A percentile compares a stretch with the other conserved stretches of the same genome.
Evolutionary conservation across 2,113 vertebrate genomes (phyloP).

Genomic region (Lota lota): DNA sequence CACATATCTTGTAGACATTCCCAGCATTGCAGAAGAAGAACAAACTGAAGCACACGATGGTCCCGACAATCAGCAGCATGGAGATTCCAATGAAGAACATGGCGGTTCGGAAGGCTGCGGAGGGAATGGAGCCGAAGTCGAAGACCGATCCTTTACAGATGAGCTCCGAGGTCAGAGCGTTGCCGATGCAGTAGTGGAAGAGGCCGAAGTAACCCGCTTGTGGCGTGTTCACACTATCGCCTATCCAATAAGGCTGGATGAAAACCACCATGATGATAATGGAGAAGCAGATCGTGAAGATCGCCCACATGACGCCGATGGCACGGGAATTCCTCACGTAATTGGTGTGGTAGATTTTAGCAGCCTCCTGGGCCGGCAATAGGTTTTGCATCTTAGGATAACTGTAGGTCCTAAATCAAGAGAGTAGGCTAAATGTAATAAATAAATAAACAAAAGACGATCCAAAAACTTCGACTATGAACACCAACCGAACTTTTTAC

Average conservation of each 20-base stretch:
- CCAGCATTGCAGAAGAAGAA: conserved; percentile 93
- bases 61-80: conserved; percentile 89
- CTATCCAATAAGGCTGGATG: conserved; percentile 97
- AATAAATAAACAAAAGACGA: background rate
- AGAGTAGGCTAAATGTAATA: background rate
- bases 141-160: conserved; percentile 88
- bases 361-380: conserved; percentile 91
- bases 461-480: background rate
- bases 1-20: conserved; percentile 91
- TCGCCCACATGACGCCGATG: conserved; percentile 92
- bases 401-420: background rate
- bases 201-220: conserved; percentile 96
- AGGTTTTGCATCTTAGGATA: conserved; percentile 76
- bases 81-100: conserved; percentile 91
- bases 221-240: conserved; percentile 92
- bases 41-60: conserved; percentile 87
- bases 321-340: conserved; percentile 93
- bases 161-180: conserved; percentile 90
- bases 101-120: conserved; percentile 90
- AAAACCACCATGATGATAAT: conserved; percentile 92
- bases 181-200: conserved; percentile 94
- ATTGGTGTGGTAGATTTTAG: conserved; percentile 96
- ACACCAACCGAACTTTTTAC: background rate
- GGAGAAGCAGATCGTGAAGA: conserved; percentile 92
- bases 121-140: conserved; percentile 90